A percentile compares a stretch with the other conserved stretches of the same genome.
These are phyloP conservation scores for Lophotis ruficrista DNA, from an alignment of 2,113 vertebrate species.

Conservation along the genomic window DNA sequence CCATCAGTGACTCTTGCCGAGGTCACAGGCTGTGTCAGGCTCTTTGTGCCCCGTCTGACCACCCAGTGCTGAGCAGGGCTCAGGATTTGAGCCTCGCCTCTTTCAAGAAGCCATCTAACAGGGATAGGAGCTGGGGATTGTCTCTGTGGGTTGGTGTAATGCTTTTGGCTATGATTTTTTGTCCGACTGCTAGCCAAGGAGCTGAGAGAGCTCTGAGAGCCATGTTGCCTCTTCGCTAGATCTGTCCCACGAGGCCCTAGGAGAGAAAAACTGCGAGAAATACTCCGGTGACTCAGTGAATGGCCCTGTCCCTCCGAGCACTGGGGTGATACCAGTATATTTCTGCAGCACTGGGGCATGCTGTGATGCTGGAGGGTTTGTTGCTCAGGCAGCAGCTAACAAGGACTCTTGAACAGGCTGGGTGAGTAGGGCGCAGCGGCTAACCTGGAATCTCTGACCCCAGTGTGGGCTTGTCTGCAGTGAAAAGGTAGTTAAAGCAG, in stretches of 20 bases:
- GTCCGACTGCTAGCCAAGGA: not conserved
- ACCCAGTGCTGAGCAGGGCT: not conserved
- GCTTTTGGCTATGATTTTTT: not conserved
- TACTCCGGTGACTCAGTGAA: not conserved
- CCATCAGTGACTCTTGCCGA: slow-evolving; percentile 45
- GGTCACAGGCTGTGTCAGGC: not conserved
- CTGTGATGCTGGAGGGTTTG: not conserved
- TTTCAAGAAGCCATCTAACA: not conserved
- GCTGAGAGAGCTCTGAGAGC: not conserved
- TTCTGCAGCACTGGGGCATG: not conserved
- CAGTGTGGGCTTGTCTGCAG: not conserved
- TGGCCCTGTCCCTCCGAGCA: not conserved
- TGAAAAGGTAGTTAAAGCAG: not conserved
- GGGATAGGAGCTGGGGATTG: not conserved
- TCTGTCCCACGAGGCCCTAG: not conserved
- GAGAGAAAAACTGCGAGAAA: not conserved
- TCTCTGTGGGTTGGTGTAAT: not conserved
- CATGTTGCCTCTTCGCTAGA: not conserved
- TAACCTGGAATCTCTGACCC: not conserved
- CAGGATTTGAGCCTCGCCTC: not conserved
- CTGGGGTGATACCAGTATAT: not conserved
- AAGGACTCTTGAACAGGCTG: not conserved
- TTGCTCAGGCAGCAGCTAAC: not conserved
- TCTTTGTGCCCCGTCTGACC: not conserved
- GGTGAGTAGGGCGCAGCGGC: not conserved